These are phyloP conservation scores for Uria aalge DNA, from an alignment of 2,113 vertebrate genomes.

Conservation along the genomic window DNA sequence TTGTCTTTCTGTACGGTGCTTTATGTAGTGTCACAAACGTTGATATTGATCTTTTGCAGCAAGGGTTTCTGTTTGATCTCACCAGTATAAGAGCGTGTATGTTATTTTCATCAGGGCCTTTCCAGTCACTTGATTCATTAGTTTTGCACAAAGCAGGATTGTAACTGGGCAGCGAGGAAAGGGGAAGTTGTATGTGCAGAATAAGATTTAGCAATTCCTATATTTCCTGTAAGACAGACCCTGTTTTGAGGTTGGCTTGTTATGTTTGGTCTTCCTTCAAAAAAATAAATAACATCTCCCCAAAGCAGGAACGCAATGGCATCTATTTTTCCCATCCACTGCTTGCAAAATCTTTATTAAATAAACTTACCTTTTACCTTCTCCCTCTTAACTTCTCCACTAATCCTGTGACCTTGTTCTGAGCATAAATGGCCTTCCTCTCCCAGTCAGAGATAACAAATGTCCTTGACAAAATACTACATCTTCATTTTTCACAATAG, in stretches of 20 bases:
- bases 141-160: conserved; percentile 34
- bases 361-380: neutral
- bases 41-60: conserved; percentile 29
- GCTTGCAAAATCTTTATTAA: neutral
- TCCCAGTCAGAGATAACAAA: neutral
- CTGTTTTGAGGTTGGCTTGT: neutral
- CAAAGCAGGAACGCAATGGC: neutral
- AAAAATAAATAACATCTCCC: neutral
- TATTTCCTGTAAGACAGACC: neutral
- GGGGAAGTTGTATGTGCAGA: neutral
- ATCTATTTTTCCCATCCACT: neutral
- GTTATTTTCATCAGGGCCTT: conserved; percentile 40
- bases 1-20: conserved; percentile 15
- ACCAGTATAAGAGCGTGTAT: neutral
- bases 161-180: neutral
- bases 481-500: neutral
- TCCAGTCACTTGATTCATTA: conserved; percentile 14
- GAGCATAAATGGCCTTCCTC: neutral
- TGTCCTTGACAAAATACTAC: neutral
- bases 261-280: neutral
- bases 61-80: conserved; percentile 43
- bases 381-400: neutral
- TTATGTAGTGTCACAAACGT: conserved; percentile 39
- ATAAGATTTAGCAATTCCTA: neutral
- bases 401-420: neutral